Evolutionary conservation across 2,797 vertebrate species (phyloP).

Genomic region (Acanthiza pusilla): DNA sequence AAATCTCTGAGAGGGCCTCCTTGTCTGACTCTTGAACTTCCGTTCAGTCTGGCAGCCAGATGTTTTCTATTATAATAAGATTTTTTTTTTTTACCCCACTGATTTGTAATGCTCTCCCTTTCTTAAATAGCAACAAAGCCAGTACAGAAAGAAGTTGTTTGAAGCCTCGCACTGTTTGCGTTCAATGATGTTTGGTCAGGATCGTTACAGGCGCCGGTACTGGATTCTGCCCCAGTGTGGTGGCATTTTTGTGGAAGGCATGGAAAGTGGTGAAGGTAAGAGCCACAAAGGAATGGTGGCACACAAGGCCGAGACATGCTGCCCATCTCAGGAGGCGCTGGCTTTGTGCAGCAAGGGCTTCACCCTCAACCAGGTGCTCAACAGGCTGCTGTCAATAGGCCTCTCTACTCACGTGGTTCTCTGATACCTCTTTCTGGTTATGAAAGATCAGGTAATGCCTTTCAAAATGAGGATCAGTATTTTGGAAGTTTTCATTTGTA

Average conservation of each 20-base stretch:
- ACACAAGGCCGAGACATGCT: background rate
- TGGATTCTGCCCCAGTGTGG: constrained; percentile 93
- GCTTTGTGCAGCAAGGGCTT: background rate
- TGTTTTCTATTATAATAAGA: background rate
- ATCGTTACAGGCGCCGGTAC: constrained; percentile 91
- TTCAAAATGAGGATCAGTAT: background rate
- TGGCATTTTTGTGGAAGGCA: constrained; percentile 90
- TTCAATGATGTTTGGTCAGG: constrained; percentile 92
- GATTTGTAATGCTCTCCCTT: background rate
- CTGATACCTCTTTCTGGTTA: background rate
- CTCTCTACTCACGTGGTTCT: background rate
- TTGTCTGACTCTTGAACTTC: background rate
- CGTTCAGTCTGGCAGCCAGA: background rate
- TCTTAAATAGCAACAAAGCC: constrained; percentile 86
- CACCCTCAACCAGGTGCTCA: background rate
- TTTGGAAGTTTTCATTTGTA: background rate
- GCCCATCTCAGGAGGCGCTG: rapidly evolving
- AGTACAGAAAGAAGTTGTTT: constrained; percentile 89
- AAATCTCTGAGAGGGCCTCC: background rate
- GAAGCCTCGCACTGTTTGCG: constrained; percentile 88
- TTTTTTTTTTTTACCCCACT: background rate
- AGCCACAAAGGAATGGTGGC: background rate
- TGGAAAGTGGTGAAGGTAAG: constrained; percentile 88
- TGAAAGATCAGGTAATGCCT: background rate
- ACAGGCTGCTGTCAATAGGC: background rate